These are phyloP conservation scores for Itoplectis maculator DNA, from an alignment of 2,888 invertebrate genomes.

Conservation along the genomic window DNA sequence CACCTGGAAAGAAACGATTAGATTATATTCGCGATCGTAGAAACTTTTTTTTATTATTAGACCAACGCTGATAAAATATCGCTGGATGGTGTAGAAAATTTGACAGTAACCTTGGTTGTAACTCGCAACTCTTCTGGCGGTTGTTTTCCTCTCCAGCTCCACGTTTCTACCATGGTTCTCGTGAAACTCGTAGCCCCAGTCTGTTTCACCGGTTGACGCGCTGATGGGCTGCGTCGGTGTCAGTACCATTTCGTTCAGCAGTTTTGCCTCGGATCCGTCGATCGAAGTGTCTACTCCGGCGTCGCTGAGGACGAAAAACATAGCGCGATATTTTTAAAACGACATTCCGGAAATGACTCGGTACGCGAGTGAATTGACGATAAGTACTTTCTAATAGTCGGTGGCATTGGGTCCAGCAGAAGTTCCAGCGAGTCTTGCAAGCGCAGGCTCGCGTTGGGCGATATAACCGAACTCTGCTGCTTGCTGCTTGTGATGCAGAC, in stretches of 20 bases:
- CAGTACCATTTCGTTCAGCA: slow-evolving; percentile 78
- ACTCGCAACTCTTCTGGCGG: slow-evolving; percentile 91
- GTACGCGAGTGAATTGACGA: slow-evolving; percentile 15
- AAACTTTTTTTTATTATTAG: slow-evolving; percentile 12
- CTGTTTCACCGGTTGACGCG: slow-evolving; percentile 76
- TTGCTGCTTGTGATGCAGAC: slow-evolving; percentile 90
- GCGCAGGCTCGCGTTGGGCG: slow-evolving; percentile 85
- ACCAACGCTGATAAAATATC: neutral
- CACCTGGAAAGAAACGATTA: slow-evolving; percentile 84
- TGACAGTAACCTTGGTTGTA: slow-evolving; percentile 92
- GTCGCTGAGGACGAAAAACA: slow-evolving; percentile 76
- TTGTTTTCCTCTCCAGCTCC: slow-evolving; percentile 88
- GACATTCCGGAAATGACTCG: neutral
- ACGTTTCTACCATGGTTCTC: slow-evolving; percentile 94
- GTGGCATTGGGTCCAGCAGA: slow-evolving; percentile 86
- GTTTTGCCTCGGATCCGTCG: slow-evolving; percentile 81
- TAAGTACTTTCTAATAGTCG: slow-evolving; percentile 79
- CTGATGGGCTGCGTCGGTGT: slow-evolving; percentile 80
- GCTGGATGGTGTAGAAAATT: neutral
- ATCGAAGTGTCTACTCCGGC: slow-evolving; percentile 82
- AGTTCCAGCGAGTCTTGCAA: slow-evolving; percentile 88
- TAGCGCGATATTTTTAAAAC: neutral
- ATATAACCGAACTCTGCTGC: slow-evolving; percentile 84
- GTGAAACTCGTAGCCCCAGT: slow-evolving; percentile 89
- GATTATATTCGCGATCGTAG: no score